Evolutionary conservation across 2,888 invertebrate species (phyloP), one percentile per base, ranked within the genome.

Genomic region (Acanthosepion pharaonis): DNA sequence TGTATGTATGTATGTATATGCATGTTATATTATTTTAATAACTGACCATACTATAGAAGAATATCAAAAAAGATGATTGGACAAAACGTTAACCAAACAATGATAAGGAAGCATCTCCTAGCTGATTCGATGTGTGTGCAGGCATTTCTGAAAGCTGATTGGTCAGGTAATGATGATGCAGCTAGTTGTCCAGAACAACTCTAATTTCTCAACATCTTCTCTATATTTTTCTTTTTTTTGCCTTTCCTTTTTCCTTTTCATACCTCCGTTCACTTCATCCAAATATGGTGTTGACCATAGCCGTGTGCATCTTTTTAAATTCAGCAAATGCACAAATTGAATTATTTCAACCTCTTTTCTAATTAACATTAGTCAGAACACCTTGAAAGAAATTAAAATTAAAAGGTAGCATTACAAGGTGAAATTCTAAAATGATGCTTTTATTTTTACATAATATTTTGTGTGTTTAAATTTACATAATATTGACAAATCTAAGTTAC

Each of bases 51-150:
- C 78, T n/a, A n/a, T 78, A 33, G 78, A 11, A 78, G 78, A 78
- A 78, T n/a, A 33, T 78, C n/a, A 78, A n/a, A 78, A 78, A 78
- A 78, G 78, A 33, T 78, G 78, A 78, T 78, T 78, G 78, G 78
- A 78, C 78, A 78, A 33, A 78, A 78, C n/a, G 78, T 78, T 78
- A 78, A 78, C 78, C 78, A 78, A 78, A 78, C 78, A 78, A 78
- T 78, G 78, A n/a, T 33, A 78, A n/a, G 78, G 78, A 78, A 78
- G 78, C 78, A 78, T n/a, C 78, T 78, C n/a, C 78, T 78, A n/a
- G 78, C 78, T 78, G 78, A 78, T 78, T 78, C 78, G 78, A 78
- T 78, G n/a, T n/a, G 78, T 78, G 78, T 78, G 78, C 78, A 78
- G 78, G 78, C 78, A 78, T 78, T 78, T n/a, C 78, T 78, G 78